phyloP scores from a whole-genome alignment of 2,113 vertebrate species.

The Urocitellus parryii region DNA sequence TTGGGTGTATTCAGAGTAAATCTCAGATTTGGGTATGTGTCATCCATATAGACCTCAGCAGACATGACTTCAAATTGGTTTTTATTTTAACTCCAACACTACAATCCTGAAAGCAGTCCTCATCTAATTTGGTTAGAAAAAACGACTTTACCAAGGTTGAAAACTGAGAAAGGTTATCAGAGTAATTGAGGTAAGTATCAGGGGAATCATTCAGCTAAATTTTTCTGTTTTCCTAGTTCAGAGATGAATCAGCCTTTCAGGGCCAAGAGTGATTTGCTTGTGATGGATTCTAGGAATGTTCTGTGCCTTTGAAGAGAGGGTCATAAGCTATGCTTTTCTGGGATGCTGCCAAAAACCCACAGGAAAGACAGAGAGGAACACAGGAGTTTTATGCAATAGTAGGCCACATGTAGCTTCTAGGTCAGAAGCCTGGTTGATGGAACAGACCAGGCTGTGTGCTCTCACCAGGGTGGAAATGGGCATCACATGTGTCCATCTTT shows the following conservation, averaged over 20 bases:
- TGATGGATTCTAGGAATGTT: slow-evolving; percentile 57
- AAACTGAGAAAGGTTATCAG: slow-evolving; percentile 66
- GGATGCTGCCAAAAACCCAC: neutral
- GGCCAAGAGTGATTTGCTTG: slow-evolving; percentile 5
- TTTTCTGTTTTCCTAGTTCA: slow-evolving; percentile 8
- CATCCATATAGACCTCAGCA: neutral
- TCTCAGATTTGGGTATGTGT: neutral
- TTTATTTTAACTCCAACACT: slow-evolving; percentile 27
- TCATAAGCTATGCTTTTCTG: slow-evolving; percentile 18
- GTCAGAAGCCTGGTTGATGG: neutral
- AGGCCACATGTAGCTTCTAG: neutral
- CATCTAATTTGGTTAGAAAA: slow-evolving; percentile 38
- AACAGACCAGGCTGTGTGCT: neutral
- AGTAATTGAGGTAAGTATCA: slow-evolving; percentile 45
- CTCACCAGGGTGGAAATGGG: neutral
- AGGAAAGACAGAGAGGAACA: slow-evolving; percentile 15
- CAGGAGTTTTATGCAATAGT: neutral
- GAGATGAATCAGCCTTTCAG: slow-evolving; percentile 51
- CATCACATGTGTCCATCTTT: neutral
- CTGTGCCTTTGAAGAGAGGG: slow-evolving; percentile 22
- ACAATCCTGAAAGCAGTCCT: neutral
- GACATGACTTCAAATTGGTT: neutral
- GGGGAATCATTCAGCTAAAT: slow-evolving; percentile 42
- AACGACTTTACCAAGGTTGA: slow-evolving; percentile 8
- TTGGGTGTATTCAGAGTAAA: neutral